Evolutionary conservation across 2,113 vertebrate species (phyloP), one percentile per base, ranked within the genome.

Genomic region (Hippocampus guttulatus): DNA sequence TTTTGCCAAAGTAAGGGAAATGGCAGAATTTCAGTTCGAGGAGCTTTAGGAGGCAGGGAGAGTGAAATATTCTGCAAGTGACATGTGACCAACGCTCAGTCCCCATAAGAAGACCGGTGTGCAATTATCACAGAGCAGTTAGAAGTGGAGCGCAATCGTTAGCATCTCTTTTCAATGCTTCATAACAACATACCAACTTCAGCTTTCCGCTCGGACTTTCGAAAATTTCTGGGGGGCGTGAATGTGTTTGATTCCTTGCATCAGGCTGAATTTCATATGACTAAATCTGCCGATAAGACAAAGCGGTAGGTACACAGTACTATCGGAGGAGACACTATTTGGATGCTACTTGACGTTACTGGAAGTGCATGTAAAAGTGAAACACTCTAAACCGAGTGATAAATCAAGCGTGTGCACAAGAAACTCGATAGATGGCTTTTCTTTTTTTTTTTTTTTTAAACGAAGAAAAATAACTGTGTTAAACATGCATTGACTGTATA

Each of bases 401-500:
- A 78, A 84, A 75, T 81, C 70, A 77, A 66, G 86, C 70, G 20
- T 76, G 73, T 80, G 79, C 81, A 81, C 74, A 74, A 81, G 73
- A 80, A 78, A 84, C 74, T 63, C 70, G 74, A 81, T 75, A 80
- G 64, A 87, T 80, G 81, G 82, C 84, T 90, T 84, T 78, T 85
- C 86, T 65, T 58, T 25, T 12, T 57, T n/a, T 23, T n/a, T 57
- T 23, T 58, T 85, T 88, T 74, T 75, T 38, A 38, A 38, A 87
- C n/a, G 12, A 47, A 65, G 43, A 86, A 49, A 89, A 84, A 79
- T 70, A 86, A 87, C 74, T 83, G 70, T 74, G 71, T 76, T 88
- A 87, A 83, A 89, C 86, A 87, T 81, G 83, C 84, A 88, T 84
- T 83, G 16, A 33, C 30, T 33, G 21, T 73, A 79, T 82, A 79